A percentile compares a stretch with the other conserved stretches of the same genome.
Evolutionary conservation across 92 coral and sea anemone species (phyloP).

Genomic region (Bergia puertoricense): DNA sequence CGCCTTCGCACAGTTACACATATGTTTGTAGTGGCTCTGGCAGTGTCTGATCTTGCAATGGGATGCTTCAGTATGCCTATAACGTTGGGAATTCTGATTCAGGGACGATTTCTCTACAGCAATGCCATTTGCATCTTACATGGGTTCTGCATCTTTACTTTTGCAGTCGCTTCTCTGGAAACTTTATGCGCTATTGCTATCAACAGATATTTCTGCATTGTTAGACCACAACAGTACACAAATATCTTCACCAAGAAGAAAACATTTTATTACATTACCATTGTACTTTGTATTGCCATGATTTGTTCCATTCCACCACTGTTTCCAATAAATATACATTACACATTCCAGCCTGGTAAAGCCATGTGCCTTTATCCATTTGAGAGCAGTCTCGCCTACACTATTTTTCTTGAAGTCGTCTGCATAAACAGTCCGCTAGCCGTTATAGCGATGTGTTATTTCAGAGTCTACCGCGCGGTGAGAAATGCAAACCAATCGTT

Average conservation of each 20-base stretch:
- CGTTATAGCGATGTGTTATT: slow-evolving; percentile 43
- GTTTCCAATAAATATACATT: slow-evolving; percentile 28
- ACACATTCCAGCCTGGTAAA: slow-evolving; percentile 46
- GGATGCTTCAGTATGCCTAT: slow-evolving; percentile 38
- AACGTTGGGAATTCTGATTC: slow-evolving; percentile 5
- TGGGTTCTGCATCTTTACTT: slow-evolving; percentile 21
- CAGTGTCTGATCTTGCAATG: slow-evolving; percentile 39
- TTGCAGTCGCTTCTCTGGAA: slow-evolving; percentile 1
- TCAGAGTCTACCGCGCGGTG: slow-evolving; percentile 42
- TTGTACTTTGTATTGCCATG: slow-evolving; percentile 12
- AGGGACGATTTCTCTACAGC: slow-evolving; percentile 13
- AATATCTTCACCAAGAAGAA: slow-evolving; percentile 4
- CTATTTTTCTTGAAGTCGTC: slow-evolving; percentile 25
- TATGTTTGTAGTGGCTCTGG: slow-evolving; percentile 43
- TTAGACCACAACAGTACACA: slow-evolving; percentile 10
- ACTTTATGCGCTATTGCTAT: slow-evolving; percentile 23
- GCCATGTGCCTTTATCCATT: slow-evolving; percentile 49
- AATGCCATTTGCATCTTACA: slow-evolving; percentile 25
- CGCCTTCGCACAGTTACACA: slow-evolving; percentile 45
- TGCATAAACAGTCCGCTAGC: slow-evolving; percentile 36
- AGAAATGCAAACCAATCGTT: slow-evolving; percentile 41
- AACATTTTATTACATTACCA: slow-evolving; percentile 17
- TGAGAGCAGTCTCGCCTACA: slow-evolving; percentile 35
- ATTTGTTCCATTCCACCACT: slow-evolving; percentile 44
- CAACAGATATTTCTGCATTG: slow-evolving; percentile 45